phyloP scores from a whole-genome alignment of 1,140 invertebrate genomes.

The Tribolium castaneum region DNA sequence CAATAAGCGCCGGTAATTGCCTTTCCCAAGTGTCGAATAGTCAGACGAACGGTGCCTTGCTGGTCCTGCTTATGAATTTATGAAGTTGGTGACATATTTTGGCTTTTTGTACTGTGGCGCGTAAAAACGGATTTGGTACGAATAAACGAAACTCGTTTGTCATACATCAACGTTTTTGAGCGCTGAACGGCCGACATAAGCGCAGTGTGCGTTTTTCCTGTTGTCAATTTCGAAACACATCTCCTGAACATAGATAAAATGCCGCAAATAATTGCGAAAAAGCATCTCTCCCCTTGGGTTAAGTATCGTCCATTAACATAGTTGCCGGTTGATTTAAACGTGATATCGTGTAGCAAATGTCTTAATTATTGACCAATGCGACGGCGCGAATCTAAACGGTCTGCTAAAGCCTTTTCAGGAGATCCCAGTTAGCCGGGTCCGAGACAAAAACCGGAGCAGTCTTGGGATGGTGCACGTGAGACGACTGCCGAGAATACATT shows the following conservation, averaged over 20 bases:
- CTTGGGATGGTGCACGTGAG: conserved; percentile 60
- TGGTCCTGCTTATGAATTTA: neutral
- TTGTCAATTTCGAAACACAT: conserved; percentile 28
- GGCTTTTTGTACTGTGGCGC: neutral
- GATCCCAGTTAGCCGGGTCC: conserved; percentile 51
- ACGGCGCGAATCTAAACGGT: conserved; percentile 63
- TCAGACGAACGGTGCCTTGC: conserved; percentile 45
- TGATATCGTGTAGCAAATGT: conserved; percentile 62
- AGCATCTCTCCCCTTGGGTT: conserved; percentile 49
- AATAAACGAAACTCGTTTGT: conserved; percentile 44
- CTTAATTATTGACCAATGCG: conserved; percentile 61
- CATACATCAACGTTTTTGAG: conserved; percentile 51
- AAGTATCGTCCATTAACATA: conserved; percentile 61
- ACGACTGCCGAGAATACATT: conserved; percentile 55
- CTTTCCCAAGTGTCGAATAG: too few relatives aligned
- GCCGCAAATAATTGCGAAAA: conserved; percentile 57
- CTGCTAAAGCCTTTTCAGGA: conserved; percentile 62
- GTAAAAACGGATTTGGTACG: conserved; percentile 11
- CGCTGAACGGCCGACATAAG: conserved; percentile 42
- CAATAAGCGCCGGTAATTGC: too few relatives aligned
- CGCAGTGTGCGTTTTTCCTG: conserved; percentile 21
- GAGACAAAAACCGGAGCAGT: conserved; percentile 55
- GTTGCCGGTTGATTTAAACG: conserved; percentile 62
- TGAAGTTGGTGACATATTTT: neutral
- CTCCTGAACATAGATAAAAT: conserved; percentile 53